Base-by-base conservation (phyloP, 2,113 vertebrate species). In the Paramormyrops kingsleyae region DNA sequence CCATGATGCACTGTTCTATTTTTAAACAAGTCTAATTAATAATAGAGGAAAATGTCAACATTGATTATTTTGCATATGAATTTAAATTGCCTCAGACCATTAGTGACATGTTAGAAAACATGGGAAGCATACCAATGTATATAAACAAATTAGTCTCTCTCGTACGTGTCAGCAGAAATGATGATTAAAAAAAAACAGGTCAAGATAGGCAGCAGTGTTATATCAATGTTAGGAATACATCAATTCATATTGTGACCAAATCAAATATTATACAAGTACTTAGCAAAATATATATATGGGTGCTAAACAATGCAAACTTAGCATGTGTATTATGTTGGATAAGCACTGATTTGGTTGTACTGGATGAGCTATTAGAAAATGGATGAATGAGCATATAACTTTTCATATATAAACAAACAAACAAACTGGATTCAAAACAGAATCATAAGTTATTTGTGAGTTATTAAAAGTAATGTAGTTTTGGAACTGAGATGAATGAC, bases 41-140 rank as follows among this genome's bases (percentile, higher is more conserved):
- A 80, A 12, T 17, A 80, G 74, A 39, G 74, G 35, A 42, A 70
- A 80, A 80, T 80, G 74, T 80, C 74, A 80, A 6, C 74, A 42
- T 42, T 80, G 74, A 42, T 80, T 80, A 80, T 42, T 80, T 35
- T 42, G 74, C 31, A 42, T 80, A 42, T 39, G 74, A 19, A 80
- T 80, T 86, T 86, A 86, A 86, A 86, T 49, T 86, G 83, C 83
- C 44, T 86, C 44, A 46, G 83, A 86, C 44, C 83, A 86, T 86
- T 50, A 86, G 83, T 86, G 44, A 50, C 10, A 86, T 27, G n/a
- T 10, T 47, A 2, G 47, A 47, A 86, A 86, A n/a, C 44, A 86
- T n/a, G 17, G 24, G 47, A 27, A 86, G 44, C 46, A 85, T 85
- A 47, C 3, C 47, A 86, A 49, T 49, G 42, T 27, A 86, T 27